Evolutionary conservation across 1,140 invertebrate genomes (phyloP).

Genomic region (Trinorchestia longiramus): DNA sequence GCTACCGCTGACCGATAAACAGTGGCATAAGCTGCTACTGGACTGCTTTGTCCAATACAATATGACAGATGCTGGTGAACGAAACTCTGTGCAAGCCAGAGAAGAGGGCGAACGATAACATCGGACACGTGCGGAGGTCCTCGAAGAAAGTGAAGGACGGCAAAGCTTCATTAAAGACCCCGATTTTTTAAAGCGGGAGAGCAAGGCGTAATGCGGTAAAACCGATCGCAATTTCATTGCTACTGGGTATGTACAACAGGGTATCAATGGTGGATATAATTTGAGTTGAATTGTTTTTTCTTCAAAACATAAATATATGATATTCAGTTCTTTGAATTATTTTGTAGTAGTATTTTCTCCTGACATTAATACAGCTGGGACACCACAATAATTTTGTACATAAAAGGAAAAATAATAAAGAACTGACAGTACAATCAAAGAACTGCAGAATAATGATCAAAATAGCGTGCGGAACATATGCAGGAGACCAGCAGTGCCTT

Average conservation of each 20-base stretch:
- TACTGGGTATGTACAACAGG: not conserved
- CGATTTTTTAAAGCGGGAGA: conserved; percentile 25
- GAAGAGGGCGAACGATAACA: conserved; percentile 52
- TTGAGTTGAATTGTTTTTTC: not conserved
- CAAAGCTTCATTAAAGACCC: conserved; percentile 42
- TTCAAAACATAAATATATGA: not conserved
- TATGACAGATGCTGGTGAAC: conserved; percentile 50
- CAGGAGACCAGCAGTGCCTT: not conserved
- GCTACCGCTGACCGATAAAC: conserved; percentile 54
- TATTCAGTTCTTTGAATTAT: not conserved
- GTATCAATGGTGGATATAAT: not conserved
- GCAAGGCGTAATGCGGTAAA: not conserved
- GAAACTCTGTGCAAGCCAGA: not conserved
- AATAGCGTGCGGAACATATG: not conserved
- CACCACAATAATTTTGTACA: not conserved
- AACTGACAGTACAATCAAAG: not conserved
- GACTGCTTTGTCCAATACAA: conserved; percentile 54
- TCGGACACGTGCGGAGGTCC: conserved; percentile 49
- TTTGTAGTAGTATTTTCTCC: not conserved
- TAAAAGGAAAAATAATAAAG: not conserved
- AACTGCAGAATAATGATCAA: not conserved
- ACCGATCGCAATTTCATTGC: not conserved
- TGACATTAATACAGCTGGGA: not conserved
- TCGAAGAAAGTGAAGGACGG: conserved; percentile 48
- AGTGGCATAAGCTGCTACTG: conserved; percentile 53